Conservation (phyloP, 2,888 invertebrate species). For the Agrotis puta region DNA sequence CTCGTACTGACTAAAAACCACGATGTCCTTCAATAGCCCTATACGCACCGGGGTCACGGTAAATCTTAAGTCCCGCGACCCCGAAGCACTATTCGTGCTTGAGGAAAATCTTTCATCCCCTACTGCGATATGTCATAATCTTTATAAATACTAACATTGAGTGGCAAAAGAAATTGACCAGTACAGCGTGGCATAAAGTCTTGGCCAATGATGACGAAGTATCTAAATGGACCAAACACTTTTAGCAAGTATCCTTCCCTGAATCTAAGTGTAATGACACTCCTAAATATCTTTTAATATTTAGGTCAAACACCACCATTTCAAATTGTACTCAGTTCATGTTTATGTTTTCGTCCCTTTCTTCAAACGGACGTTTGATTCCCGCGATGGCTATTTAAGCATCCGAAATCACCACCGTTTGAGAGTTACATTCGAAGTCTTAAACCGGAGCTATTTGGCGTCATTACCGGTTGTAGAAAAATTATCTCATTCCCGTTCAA, state of each 20-base stretch:
- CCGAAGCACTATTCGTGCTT: too few relatives aligned
- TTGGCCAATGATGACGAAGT: not conserved
- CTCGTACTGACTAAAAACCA: too few relatives aligned
- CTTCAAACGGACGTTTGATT: constrained; percentile 50
- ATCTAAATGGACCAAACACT: constrained; percentile 11
- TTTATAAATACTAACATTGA: not conserved
- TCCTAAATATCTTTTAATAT: constrained; percentile 56
- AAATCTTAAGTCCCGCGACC: too few relatives aligned
- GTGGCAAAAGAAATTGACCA: not conserved
- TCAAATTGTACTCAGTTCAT: constrained; percentile 52
- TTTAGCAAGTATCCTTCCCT: constrained; percentile 7
- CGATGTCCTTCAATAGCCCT: too few relatives aligned
- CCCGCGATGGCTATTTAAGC: constrained; percentile 57
- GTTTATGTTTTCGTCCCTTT: constrained; percentile 53
- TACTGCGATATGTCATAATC: not conserved
- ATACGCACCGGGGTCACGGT: too few relatives aligned
- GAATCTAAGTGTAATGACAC: constrained; percentile 42
- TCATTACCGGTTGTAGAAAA: constrained; percentile 64
- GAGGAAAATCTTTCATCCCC: not conserved
- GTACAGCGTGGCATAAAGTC: not conserved
- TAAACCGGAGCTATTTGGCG: constrained; percentile 41
- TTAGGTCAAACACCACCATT: constrained; percentile 48
- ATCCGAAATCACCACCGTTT: constrained; percentile 51
- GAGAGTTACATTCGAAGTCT: constrained; percentile 50
- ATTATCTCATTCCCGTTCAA: constrained; percentile 62